Evolutionary conservation across 2,113 vertebrate genomes (phyloP), one percentile per base, ranked within the genome.

Genomic region (Chaetorhynchus papuensis): DNA sequence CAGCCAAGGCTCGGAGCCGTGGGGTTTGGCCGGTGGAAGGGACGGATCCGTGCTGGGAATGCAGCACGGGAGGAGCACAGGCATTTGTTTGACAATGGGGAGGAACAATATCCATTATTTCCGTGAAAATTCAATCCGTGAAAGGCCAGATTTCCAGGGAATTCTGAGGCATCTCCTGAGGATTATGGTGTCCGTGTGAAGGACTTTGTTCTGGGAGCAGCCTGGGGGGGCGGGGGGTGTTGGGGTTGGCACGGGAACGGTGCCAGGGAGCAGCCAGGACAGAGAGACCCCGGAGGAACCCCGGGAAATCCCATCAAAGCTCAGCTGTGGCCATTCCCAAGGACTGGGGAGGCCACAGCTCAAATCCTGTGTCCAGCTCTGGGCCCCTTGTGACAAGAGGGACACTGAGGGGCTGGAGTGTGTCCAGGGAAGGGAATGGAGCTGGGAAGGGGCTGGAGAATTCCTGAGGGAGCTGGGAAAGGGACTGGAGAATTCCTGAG

Each of bases 1-100:
- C 57, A 54, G 52, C 28, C 78, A 39, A 3, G 3, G 14, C n/a
- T 10, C 0, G 11, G 75, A 54, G 68, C 63, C 14, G 0, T 7
- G 66, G 71, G 47, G 8, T 77, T 89, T 30, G 64, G 39, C 30
- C 54, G 37, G 53, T 45, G 47, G 71, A 54, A 14, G 41, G 54
- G 20, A 4, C 24, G 12, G 41, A 24, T 60, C 83, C 30, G 0
- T 47, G 66, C 66, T 80, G 87, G 50, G 59, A 71, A 60, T 41
- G 27, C 63, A 9, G 42, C 1, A 1, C 9, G 57, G 68, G 61
- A 45, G 35, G 41, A 45, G 54, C 77, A 56, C 45, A 81, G 27
- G n/a, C 12, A 0, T 65, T 65, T 60, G 49, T 60, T 68, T 47
- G n/a, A 83, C 90, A 83, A 52, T 28, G 17, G 33, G 18, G 63